Evolutionary conservation across 1,140 invertebrate species (phyloP).

Genomic region (Tetramorium alpestre): DNA sequence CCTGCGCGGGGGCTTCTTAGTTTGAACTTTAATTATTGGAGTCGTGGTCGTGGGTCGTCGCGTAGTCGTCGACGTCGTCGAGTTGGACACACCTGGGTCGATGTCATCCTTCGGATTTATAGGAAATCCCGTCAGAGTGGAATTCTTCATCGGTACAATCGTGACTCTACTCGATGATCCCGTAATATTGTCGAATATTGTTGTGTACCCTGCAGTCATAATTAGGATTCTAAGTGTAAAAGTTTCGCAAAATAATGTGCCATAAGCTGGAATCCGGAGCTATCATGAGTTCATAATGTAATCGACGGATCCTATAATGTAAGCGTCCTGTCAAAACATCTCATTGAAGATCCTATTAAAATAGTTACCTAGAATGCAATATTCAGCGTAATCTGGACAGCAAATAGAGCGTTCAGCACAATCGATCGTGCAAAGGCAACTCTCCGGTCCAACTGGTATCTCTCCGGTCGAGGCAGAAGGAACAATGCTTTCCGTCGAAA

Average conservation of each 20-base stretch:
- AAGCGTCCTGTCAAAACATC: not conserved
- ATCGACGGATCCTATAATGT: not conserved
- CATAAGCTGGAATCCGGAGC: not conserved
- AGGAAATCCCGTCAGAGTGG: slow-evolving; percentile 64
- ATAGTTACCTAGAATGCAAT: slow-evolving; percentile 81
- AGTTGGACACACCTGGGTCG: slow-evolving; percentile 72
- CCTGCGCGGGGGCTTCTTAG: not conserved
- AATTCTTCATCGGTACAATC: slow-evolving; percentile 17
- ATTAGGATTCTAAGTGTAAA: not conserved
- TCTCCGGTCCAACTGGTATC: slow-evolving; percentile 65
- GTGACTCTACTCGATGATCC: not conserved
- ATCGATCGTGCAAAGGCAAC: slow-evolving; percentile 83
- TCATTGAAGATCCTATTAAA: not conserved
- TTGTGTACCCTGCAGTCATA: slow-evolving; percentile 11
- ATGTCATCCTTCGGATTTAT: slow-evolving; percentile 80
- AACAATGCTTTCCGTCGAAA: slow-evolving; percentile 45
- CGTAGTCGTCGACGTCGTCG: slow-evolving; percentile 33
- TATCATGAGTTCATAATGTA: not conserved
- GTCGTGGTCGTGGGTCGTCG: slow-evolving; percentile 40
- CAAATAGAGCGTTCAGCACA: slow-evolving; percentile 83
- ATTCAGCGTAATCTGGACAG: slow-evolving; percentile 84
- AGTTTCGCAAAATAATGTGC: not conserved
- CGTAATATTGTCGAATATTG: not conserved
- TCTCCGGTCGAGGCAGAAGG: not conserved
- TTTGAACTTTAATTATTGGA: slow-evolving; percentile 27